Evolutionary conservation across 37 sponge, comb jelly and placozoan species (phyloP).

Genomic region (Dysidea cf. avara): DNA sequence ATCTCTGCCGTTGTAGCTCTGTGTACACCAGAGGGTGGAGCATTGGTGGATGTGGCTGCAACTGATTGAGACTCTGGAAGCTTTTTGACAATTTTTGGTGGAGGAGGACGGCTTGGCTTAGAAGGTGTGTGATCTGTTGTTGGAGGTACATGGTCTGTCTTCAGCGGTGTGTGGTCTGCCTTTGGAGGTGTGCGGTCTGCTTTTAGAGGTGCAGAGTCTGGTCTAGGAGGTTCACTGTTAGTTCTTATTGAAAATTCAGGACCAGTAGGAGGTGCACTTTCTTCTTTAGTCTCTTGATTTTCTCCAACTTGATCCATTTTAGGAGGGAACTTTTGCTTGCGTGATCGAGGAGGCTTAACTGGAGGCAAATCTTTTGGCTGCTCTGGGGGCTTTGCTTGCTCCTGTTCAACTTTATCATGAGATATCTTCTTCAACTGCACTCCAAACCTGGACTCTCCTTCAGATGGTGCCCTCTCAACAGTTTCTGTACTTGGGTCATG

Average conservation of each 20-base stretch:
- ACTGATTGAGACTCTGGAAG: not conserved
- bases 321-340: not conserved
- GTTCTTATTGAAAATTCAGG: not conserved
- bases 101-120: slow-evolving; percentile 1
- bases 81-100: not conserved
- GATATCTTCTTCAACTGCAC: too few species aligned
- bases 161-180: not conserved
- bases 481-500: not conserved
- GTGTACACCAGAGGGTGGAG: not conserved
- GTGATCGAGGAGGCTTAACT: slow-evolving; percentile 1
- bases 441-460: too few species aligned
- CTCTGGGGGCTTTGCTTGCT: not conserved
- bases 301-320: too few species aligned
- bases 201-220: not conserved
- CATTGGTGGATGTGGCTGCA: not conserved
- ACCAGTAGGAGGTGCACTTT: not conserved
- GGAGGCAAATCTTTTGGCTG: not conserved
- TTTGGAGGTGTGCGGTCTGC: too few species aligned
- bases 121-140: not conserved
- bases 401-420: not conserved
- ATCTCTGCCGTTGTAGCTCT: slow-evolving; percentile 6
- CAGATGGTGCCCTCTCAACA: not conserved
- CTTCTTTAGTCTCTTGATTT: too few species aligned
- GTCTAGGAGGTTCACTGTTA: not conserved
- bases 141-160: slow-evolving; percentile 1